A percentile compares a stretch with the other conserved stretches of the same genome.
phyloP scores from a whole-genome alignment of 2,113 vertebrate genomes.

The Dendrocopos noguchii region DNA sequence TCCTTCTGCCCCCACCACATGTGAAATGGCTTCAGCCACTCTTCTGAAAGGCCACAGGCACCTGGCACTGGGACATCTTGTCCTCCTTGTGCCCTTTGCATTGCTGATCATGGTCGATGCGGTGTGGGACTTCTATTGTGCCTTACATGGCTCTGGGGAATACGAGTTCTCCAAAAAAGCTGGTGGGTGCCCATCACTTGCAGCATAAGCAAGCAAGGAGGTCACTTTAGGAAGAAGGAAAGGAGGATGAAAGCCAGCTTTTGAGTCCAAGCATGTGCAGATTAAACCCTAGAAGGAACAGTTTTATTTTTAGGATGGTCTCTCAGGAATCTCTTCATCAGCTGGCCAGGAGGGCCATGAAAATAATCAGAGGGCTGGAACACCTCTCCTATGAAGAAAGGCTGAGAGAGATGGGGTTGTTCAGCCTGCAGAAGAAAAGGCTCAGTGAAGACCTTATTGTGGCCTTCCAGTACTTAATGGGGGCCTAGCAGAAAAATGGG shows the following conservation, averaged over 20 bases:
- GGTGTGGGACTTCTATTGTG: neutral
- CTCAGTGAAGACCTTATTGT: too few relatives aligned
- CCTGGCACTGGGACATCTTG: neutral
- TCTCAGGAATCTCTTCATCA: neutral
- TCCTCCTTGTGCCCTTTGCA: neutral
- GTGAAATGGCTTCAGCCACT: neutral
- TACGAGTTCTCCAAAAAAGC: neutral
- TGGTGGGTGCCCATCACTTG: neutral
- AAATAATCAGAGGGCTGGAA: too few relatives aligned
- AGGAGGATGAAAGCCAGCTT: neutral
- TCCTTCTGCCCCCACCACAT: too few relatives aligned
- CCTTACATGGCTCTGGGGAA: rapidly evolving
- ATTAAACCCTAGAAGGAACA: conserved; percentile 1
- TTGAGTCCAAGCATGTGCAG: neutral
- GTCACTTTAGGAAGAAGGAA: neutral
- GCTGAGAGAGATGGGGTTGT: too few relatives aligned
- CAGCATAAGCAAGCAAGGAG: neutral
- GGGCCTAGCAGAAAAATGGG: too few relatives aligned
- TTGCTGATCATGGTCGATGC: rapidly evolving
- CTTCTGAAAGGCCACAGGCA: neutral
- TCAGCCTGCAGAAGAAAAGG: too few relatives aligned
- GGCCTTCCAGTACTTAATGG: too few relatives aligned
- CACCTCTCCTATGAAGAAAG: too few relatives aligned
- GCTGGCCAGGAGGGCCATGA: neutral
- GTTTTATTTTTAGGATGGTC: conserved; percentile 5